Percentiles rank a stretch among this genome's conserved stretches.
Conservation (phyloP, 2,797 vertebrate genomes). For the Chelonia mydas region DNA sequence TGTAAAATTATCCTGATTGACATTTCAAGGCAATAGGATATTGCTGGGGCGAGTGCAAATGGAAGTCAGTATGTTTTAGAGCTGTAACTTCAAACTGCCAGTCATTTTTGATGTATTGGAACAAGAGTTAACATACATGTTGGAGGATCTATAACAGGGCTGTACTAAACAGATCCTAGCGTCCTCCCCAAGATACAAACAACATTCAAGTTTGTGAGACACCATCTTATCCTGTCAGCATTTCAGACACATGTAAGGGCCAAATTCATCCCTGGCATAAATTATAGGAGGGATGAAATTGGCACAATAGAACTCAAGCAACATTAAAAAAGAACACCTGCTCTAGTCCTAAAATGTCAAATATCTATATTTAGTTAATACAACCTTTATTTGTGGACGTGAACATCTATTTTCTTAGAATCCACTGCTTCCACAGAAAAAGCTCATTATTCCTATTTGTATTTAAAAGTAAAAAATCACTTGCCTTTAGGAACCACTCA, state of each 20-base stretch:
- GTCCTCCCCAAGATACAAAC: not conserved
- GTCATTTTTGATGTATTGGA: not conserved
- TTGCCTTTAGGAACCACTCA: not conserved
- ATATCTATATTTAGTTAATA: not conserved
- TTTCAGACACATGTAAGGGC: not conserved
- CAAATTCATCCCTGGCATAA: not conserved
- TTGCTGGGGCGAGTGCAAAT: not conserved
- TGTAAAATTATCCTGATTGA: not conserved
- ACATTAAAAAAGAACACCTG: accelerated
- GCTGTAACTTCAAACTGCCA: too few relatives aligned
- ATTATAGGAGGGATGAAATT: not conserved
- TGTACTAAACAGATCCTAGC: not conserved
- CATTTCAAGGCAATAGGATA: not conserved
- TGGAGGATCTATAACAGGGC: not conserved
- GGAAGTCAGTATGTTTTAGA: not conserved
- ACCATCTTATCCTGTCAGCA: not conserved
- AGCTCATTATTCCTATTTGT: not conserved
- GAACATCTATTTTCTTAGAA: not conserved
- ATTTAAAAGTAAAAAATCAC: accelerated
- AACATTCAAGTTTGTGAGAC: not conserved
- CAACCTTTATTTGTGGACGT: accelerated
- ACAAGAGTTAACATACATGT: not conserved
- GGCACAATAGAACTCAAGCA: not conserved
- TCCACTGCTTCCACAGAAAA: not conserved
- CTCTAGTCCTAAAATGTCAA: not conserved